Conservation (phyloP, 2,797 vertebrate genomes). For the Erithacus rubecula region DNA sequence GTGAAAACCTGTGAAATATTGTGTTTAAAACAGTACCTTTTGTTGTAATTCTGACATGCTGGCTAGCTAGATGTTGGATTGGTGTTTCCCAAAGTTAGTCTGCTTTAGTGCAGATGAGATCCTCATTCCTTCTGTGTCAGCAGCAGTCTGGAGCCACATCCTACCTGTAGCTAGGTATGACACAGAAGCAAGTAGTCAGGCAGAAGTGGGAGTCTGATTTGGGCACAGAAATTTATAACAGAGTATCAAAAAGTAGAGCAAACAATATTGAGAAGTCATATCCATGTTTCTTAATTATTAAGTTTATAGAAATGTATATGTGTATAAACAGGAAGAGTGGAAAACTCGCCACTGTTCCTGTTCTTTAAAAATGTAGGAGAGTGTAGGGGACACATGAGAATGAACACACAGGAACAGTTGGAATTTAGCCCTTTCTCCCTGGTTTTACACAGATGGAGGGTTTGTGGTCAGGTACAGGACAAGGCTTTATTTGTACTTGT, state of each 20-base stretch:
- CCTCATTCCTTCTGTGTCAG: background rate
- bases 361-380: background rate
- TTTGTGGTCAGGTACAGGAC: background rate
- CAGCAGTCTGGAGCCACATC: background rate
- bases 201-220: background rate
- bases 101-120: background rate
- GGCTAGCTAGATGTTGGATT: background rate
- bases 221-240: background rate
- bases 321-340: background rate
- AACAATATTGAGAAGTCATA: background rate
- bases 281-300: background rate
- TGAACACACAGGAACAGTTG: background rate
- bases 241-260: background rate
- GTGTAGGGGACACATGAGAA: background rate
- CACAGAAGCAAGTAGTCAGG: background rate
- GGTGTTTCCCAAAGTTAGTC: background rate
- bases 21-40: background rate
- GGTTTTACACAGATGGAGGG: background rate
- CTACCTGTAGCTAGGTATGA: no score
- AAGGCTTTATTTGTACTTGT: background rate
- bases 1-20: constrained; percentile 45
- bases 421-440: background rate
- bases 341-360: rapidly evolving
- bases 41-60: background rate
- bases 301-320: rapidly evolving